phyloP scores from a whole-genome alignment of 1,140 invertebrate genomes.

The Ceratina australensis region DNA sequence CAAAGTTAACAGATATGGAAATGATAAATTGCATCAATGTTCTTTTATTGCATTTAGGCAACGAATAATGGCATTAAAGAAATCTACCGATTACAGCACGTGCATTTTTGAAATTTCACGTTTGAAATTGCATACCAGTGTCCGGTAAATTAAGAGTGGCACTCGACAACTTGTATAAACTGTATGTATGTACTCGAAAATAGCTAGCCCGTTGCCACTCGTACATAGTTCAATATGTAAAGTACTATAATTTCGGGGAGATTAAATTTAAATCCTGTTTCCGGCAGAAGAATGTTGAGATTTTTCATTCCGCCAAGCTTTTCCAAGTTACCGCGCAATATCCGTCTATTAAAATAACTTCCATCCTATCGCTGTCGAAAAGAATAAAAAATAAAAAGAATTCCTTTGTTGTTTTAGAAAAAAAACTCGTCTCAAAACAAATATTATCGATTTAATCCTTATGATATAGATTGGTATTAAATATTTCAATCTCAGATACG shows the following conservation, averaged over 20 bases:
- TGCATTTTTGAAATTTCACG: not conserved
- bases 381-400: not conserved
- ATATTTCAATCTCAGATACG: not conserved
- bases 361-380: not conserved
- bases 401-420: no score
- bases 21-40: no score
- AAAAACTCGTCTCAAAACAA: not conserved
- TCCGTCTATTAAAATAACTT: conserved; percentile 6
- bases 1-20: no score
- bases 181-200: not conserved
- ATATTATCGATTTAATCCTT: not conserved
- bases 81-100: no score
- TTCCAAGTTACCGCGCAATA: not conserved
- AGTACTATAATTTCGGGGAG: not conserved
- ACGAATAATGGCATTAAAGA: no score
- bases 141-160: not conserved
- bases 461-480: not conserved
- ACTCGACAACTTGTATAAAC: not conserved
- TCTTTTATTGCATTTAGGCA: no score
- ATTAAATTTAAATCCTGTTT: not conserved
- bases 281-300: no score
- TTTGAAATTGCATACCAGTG: not conserved
- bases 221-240: not conserved
- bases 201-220: no score
- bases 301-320: not conserved